Evolutionary conservation across 2,888 invertebrate species (phyloP).

Genomic region (Rapana venosa): DNA sequence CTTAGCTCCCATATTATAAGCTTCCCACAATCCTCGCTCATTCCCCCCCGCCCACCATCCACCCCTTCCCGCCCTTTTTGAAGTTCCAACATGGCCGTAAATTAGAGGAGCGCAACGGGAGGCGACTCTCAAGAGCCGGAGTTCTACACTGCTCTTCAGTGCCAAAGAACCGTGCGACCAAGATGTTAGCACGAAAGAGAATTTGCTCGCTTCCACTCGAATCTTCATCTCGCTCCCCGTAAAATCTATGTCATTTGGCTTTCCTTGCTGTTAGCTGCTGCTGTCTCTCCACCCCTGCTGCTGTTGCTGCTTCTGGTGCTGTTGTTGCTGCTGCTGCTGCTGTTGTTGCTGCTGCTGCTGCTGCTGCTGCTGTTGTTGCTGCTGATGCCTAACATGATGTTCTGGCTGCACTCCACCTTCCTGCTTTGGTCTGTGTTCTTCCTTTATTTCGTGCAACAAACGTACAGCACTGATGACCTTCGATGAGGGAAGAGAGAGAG

Average conservation of each 20-base stretch:
- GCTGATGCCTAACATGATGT: too few relatives aligned
- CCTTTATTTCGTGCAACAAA: too few relatives aligned
- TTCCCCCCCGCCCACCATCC: neutral
- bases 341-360: neutral
- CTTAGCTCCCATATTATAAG: neutral
- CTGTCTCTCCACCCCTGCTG: slow-evolving; percentile 6
- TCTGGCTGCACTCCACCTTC: too few relatives aligned
- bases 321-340: too few relatives aligned
- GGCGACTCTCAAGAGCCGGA: neutral
- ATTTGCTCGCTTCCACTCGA: slow-evolving; percentile 33
- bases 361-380: too few relatives aligned
- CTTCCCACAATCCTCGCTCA: neutral
- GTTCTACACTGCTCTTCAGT: slow-evolving; percentile 19
- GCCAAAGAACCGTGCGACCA: slow-evolving; percentile 36
- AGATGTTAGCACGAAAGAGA: slow-evolving; percentile 37
- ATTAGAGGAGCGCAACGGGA: neutral
- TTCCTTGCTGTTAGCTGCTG: neutral
- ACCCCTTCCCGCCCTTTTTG: neutral
- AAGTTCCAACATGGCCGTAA: slow-evolving; percentile 16
- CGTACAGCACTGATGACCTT: too few relatives aligned
- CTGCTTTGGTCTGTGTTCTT: too few relatives aligned
- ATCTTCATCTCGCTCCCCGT: slow-evolving; percentile 14
- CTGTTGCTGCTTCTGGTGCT: neutral
- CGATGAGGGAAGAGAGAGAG: too few relatives aligned
- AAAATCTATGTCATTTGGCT: slow-evolving; percentile 30